These are phyloP conservation scores for Diadumene lineata DNA, from an alignment of 92 coral and sea anemone genomes.

Conservation along the genomic window DNA sequence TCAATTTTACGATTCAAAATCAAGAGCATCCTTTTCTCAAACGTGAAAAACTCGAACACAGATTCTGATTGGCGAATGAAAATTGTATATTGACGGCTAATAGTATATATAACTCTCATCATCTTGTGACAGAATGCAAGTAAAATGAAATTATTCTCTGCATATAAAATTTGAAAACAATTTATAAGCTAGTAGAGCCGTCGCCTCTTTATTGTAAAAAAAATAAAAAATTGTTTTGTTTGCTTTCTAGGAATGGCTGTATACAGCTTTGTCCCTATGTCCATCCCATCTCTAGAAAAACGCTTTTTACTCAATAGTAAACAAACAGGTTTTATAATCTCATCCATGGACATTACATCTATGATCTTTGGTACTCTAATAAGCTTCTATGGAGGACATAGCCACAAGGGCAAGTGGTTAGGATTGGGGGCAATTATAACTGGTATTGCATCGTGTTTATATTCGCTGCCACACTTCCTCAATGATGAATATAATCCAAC, in stretches of 20 bases:
- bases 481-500: conserved; percentile 16
- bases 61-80: no score
- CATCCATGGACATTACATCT: conserved; percentile 33
- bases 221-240: not conserved
- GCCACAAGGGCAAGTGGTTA: conserved; percentile 44
- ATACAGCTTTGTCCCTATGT: conserved; percentile 17
- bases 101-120: no score
- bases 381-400: conserved; percentile 37
- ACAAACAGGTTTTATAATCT: conserved; percentile 34
- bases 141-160: no score
- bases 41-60: no score
- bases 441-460: conserved; percentile 33
- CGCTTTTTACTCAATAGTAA: conserved; percentile 34
- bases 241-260: conserved; percentile 31
- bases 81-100: no score
- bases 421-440: conserved; percentile 36
- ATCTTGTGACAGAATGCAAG: no score
- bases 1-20: no score
- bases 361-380: conserved; percentile 23
- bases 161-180: no score
- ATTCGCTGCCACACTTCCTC: conserved; percentile 31
- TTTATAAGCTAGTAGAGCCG: no score
- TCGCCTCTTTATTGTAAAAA: not conserved
- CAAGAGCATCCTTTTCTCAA: no score
- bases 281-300: conserved; percentile 37